These are phyloP conservation scores for Linepithema humile DNA, from an alignment of 1,140 invertebrate species.

Conservation along the genomic window DNA sequence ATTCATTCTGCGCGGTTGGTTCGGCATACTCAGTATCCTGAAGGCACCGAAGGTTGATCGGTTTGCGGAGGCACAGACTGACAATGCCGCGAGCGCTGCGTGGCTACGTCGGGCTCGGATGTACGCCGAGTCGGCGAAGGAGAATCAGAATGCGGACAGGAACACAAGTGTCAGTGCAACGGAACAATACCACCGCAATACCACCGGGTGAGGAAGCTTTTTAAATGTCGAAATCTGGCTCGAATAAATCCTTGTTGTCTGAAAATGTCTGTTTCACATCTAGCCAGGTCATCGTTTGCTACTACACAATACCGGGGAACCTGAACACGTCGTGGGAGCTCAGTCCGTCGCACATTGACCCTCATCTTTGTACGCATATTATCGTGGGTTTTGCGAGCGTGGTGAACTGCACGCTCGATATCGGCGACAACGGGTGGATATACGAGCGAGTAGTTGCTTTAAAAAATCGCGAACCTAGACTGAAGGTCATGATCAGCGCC, in stretches of 20 bases:
- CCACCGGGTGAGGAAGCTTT: slow-evolving; percentile 46
- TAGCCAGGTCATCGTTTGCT: slow-evolving; percentile 82
- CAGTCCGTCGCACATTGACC: slow-evolving; percentile 86
- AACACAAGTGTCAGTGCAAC: slow-evolving; percentile 62
- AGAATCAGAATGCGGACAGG: slow-evolving; percentile 76
- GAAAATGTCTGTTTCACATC: neutral
- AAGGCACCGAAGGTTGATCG: slow-evolving; percentile 28
- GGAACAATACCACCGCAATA: slow-evolving; percentile 45
- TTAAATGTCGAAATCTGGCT: neutral
- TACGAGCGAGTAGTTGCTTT: slow-evolving; percentile 86
- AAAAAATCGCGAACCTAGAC: slow-evolving; percentile 87
- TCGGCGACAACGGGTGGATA: slow-evolving; percentile 79
- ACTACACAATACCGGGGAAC: slow-evolving; percentile 86
- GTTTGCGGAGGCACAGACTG: slow-evolving; percentile 38
- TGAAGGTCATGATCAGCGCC: slow-evolving; percentile 92
- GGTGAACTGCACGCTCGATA: slow-evolving; percentile 86
- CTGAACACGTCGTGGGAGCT: slow-evolving; percentile 79
- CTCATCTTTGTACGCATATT: slow-evolving; percentile 92
- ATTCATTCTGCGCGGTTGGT: slow-evolving; percentile 68
- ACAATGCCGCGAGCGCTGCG: slow-evolving; percentile 76
- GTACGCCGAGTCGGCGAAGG: slow-evolving; percentile 77
- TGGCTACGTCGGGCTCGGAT: slow-evolving; percentile 77
- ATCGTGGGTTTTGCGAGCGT: slow-evolving; percentile 90
- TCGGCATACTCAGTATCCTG: slow-evolving; percentile 65
- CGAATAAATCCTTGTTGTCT: neutral